Evolutionary conservation across 2,113 vertebrate species (phyloP), one percentile per base, ranked within the genome.

Genomic region (Sceloporus tristichus): DNA sequence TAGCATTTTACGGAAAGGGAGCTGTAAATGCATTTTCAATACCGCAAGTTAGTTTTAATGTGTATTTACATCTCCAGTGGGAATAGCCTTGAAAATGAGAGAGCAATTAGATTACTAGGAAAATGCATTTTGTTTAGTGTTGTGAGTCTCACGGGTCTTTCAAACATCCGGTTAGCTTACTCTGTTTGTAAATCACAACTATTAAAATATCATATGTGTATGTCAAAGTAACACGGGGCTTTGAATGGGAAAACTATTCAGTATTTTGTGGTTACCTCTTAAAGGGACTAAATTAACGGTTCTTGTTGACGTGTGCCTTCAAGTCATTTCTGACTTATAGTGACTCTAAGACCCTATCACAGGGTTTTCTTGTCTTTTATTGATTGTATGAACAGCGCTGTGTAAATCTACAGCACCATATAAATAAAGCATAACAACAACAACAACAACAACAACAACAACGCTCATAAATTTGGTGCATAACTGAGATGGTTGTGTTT

Each of bases 141-240:
- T 93, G 85, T 75, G 79, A 89, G 79, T 92, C 94, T 92, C 90
- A 0, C 3, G 93, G 90, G 93, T 48, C 79, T 92, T 94, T 88
- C 88, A 84, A 92, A 92, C 84, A 89, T 92, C 93, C 91, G 92
- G 85, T 95, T 91, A 96, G 94, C 92, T 95, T 96, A 95, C 95
- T 94, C 93, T 96, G 91, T 93, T 95, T 94, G 95, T 94, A 93
- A 91, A 93, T 92, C 85, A 85, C 80, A 90, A 89, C 27, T 85
- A 91, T 94, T 93, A 93, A 86, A 96, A 92, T 80, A 23, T 65
- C 19, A n/a, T 82, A 70, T 14, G 93, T 88, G 85, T 86, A 85
- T 94, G 54, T 71, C 89, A 85, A 87, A 90, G 84, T 19, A 87
- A 40, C 76, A 76, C 40, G 80, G 53, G 79, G 38, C 27, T 84